Conservation (phyloP, 2,797 vertebrate species). For the Enteromius treurensis region DNA sequence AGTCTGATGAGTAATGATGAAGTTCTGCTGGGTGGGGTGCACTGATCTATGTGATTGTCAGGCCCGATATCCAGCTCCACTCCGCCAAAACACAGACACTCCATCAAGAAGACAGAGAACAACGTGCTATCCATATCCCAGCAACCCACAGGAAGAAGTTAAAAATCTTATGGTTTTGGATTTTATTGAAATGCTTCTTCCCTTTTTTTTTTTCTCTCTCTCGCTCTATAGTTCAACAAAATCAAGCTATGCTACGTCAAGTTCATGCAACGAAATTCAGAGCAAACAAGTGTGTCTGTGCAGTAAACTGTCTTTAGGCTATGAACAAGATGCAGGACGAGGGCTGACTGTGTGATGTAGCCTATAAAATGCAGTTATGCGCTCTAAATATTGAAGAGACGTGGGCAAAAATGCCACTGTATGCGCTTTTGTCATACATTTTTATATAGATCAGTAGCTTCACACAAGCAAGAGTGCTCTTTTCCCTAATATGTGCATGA, state of each 20-base stretch:
- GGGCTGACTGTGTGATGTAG: not conserved
- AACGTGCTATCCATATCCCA: slow-evolving; percentile 24
- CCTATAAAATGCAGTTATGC: not conserved
- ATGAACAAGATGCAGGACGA: not conserved
- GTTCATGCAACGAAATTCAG: not conserved
- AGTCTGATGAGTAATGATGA: slow-evolving; percentile 60
- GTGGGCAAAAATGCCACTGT: not conserved
- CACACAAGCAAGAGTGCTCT: not conserved
- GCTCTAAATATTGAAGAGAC: not conserved
- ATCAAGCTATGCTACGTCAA: not conserved
- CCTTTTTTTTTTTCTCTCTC: too few relatives aligned
- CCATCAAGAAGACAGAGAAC: slow-evolving; percentile 56
- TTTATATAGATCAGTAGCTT: not conserved
- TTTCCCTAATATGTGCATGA: not conserved
- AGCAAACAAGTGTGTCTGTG: not conserved
- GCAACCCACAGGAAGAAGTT: slow-evolving; percentile 6
- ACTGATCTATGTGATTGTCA: slow-evolving; percentile 66
- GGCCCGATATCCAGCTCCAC: slow-evolving; percentile 53
- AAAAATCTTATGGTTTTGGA: not conserved
- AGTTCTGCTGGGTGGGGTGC: slow-evolving; percentile 41
- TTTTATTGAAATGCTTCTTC: not conserved
- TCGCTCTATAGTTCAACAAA: not conserved
- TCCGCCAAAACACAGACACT: slow-evolving; percentile 54
- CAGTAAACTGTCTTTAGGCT: not conserved
- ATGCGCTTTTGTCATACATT: not conserved